Percentiles rank a stretch among this genome's conserved stretches.
Conservation (phyloP, 2,888 invertebrate species). For the Proisotoma minuta region DNA sequence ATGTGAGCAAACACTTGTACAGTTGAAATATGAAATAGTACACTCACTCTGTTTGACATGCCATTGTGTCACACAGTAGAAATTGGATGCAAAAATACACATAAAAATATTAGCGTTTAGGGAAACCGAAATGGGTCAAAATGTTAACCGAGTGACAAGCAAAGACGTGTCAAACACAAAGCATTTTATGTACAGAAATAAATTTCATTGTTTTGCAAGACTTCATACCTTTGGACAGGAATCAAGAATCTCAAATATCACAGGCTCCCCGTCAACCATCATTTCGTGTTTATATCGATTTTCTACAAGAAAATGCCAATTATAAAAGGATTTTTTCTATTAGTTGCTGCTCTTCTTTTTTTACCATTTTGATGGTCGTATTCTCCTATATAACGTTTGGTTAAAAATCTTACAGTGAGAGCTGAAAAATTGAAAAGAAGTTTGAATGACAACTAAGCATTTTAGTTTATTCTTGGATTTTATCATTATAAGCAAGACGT, state of each 20-base stretch:
- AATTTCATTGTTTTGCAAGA: no score
- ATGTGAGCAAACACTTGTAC: no score
- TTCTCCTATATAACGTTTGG: constrained; percentile 89
- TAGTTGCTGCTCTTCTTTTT: constrained; percentile 27
- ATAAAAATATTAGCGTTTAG: no score
- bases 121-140: no score
- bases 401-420: constrained; percentile 81
- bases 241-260: constrained; percentile 84
- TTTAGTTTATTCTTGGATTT: background rate
- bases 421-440: constrained; percentile 57
- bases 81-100: no score
- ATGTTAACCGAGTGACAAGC: no score
- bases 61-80: no score
- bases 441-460: background rate
- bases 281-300: constrained; percentile 87
- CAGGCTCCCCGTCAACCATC: constrained; percentile 79
- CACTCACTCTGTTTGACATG: no score
- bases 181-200: no score
- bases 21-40: no score
- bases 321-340: background rate
- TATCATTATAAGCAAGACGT: constrained; percentile 51
- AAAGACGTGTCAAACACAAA: no score
- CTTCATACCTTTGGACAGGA: constrained; percentile 82
- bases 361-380: constrained; percentile 90
- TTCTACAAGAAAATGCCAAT: no score